Base-by-base conservation (phyloP, 2,888 invertebrate species). In the Aromia moschata region DNA sequence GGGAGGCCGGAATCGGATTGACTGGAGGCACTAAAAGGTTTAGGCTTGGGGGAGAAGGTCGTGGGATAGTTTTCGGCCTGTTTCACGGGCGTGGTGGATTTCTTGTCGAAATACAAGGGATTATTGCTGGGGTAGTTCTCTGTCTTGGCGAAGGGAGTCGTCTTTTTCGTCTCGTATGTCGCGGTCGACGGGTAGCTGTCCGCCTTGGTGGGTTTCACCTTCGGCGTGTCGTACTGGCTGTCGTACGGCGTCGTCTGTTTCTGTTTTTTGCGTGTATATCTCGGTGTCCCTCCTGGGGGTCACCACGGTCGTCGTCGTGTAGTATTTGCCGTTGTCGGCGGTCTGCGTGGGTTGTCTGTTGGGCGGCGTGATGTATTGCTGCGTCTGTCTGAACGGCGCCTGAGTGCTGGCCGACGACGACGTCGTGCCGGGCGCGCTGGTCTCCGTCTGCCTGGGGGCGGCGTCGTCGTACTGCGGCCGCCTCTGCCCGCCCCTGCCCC, bases 321-420 rank as follows among this genome's bases (percentile, higher is more conserved):
- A 62, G 51, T 65, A 64, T 12, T 64, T 57, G 3, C 57, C 60
- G 9, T 67, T 67, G 49, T 65, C 62, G 53, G 60, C 69, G 47
- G 73, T 71, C 49, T 71, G 69, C 56, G 77, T 75, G 14, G 74
- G 75, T 62, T 76, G 77, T 61, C 72, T 75, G 67, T 80, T 80
- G 2, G 81, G 81, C 31, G 72, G 65, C 14, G 54, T 67, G 44
- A 70, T 69, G 43, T 69, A 69, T 56, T 77, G 75, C 57, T 76
- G 76, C 11, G 74, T 76, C 64, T 75, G 77, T 58, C 73, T 74
- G 66, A 80, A 79, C 5, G 45, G 52, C 2, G 79, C 78, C 43
- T 79, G 79, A n/a, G 80, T 79, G 58, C 79, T 79, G 3, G 77
- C 67, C 3, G 75, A 71, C 41, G 74, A 75, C 51, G 68, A 63